Conservation (phyloP, 2,113 vertebrate genomes). For the Nothocercus julius region DNA sequence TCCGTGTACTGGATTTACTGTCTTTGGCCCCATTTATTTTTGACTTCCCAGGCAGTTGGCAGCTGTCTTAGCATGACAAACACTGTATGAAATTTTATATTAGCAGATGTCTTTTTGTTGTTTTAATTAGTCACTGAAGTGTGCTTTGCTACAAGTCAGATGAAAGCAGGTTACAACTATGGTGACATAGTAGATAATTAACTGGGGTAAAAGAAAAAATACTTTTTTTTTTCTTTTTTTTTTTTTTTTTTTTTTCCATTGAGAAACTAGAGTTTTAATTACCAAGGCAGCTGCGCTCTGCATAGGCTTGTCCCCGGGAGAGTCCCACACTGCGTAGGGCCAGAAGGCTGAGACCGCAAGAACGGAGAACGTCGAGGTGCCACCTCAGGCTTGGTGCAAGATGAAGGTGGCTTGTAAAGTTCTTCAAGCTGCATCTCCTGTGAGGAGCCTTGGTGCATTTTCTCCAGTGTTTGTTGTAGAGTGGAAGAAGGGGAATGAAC, state of each 20-base stretch:
- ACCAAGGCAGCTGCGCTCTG: background rate
- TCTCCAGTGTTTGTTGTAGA: background rate
- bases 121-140: conserved; percentile 36
- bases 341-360: background rate
- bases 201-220: conserved; percentile 22
- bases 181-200: conserved; percentile 54
- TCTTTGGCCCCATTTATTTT: background rate
- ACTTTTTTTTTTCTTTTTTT: background rate
- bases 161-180: conserved; percentile 39
- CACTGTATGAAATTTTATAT: background rate
- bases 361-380: background rate
- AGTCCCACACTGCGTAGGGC: background rate
- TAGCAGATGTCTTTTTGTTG: conserved; percentile 21
- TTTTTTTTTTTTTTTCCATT: background rate
- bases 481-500: background rate
- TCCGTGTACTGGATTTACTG: background rate
- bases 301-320: background rate
- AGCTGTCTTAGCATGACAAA: background rate
- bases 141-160: conserved; percentile 14
- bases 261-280: conserved; percentile 48
- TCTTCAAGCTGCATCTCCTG: background rate
- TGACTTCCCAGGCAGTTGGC: conserved; percentile 23
- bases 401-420: background rate
- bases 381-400: background rate
- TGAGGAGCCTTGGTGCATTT: background rate